Evolutionary conservation across 2,888 invertebrate genomes (phyloP), one percentile per base, ranked within the genome.

Genomic region (Hydroisotoma schaefferi): DNA sequence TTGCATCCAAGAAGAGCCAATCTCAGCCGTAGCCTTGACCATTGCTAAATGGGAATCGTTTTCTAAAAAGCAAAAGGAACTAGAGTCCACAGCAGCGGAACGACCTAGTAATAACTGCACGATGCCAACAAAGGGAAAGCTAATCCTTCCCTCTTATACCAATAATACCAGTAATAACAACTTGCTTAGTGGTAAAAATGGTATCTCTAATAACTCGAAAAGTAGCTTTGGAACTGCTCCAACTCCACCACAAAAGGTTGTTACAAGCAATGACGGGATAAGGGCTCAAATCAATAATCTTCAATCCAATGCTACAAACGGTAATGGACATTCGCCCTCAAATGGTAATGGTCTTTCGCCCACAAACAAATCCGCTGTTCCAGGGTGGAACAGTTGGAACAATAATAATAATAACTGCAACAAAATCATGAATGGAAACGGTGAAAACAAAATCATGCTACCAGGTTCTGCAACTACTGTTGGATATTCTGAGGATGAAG

Each of bases 11-110:
- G 66, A 66, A 26, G 66, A 66, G 28, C 66, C 57, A 12, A 60
- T 66, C 54, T 63, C 66, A 5, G 49, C 66, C 1, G 66, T 66
- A 12, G 58, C 60, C 10, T 6, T 61, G 25, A 63, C 63, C 12
- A 66, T 66, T n/a, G 66, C 66, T 18, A 66, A 66, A 49, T 66
- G 66, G 66, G 66, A 66, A 33, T 55, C 51, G 1, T 48, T 66
- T 18, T 49, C 49, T 12, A 26, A 26, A 26, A 49, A 49, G 26
- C 49, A 49, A 20, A 22, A 28, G 28, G 6, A 26, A 26, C 6
- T 5, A 8, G 49, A 33, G 15, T n/a, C n/a, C n/a, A n/a, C 47
- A 23, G 28, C 26, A 49, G 26, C 49, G 3, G 33, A 33, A 15
- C 33, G 33, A 33, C 15, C 33, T 8, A 33, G 15, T 33, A n/a